A percentile compares a stretch with the other conserved stretches of the same genome.
Conservation (phyloP, 2,797 vertebrate species). For the Enteromius viviparus region DNA sequence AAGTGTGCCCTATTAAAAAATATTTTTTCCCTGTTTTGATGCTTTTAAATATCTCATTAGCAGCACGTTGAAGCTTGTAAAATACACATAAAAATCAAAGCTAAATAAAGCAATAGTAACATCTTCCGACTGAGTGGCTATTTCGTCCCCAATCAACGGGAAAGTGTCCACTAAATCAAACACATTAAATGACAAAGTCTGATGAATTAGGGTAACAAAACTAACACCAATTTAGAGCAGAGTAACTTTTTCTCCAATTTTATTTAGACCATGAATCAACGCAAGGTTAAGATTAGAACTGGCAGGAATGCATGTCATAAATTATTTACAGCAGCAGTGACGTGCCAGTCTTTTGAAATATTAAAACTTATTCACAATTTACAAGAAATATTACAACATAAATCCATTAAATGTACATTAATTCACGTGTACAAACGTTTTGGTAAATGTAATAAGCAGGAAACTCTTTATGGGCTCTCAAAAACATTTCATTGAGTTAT, state of each 20-base stretch:
- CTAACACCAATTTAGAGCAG: conserved; percentile 61
- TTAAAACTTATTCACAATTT: conserved; percentile 90
- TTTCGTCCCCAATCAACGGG: background rate
- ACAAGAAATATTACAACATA: conserved; percentile 89
- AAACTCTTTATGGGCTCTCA: conserved; percentile 72
- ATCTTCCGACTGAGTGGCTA: background rate
- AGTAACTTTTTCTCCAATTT: conserved; percentile 74
- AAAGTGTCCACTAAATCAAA: background rate
- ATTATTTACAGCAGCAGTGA: conserved; percentile 86
- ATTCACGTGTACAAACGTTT: conserved; percentile 86
- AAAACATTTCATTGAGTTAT: conserved; percentile 68
- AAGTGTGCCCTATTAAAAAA: conserved; percentile 4
- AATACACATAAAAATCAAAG: background rate
- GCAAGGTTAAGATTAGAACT: conserved; percentile 72
- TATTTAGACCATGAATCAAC: conserved; percentile 80
- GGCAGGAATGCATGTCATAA: conserved; percentile 82
- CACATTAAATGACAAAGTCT: conserved; percentile 37
- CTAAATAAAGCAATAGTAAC: background rate
- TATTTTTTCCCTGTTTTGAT: background rate
- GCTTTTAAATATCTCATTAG: background rate
- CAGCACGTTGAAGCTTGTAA: background rate
- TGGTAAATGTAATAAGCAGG: conserved; percentile 75
- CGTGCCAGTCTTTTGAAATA: conserved; percentile 79
- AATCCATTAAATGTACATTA: conserved; percentile 75
- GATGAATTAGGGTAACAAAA: conserved; percentile 54